Conservation (phyloP, 2,888 invertebrate genomes). For the Melanargia galathea region DNA sequence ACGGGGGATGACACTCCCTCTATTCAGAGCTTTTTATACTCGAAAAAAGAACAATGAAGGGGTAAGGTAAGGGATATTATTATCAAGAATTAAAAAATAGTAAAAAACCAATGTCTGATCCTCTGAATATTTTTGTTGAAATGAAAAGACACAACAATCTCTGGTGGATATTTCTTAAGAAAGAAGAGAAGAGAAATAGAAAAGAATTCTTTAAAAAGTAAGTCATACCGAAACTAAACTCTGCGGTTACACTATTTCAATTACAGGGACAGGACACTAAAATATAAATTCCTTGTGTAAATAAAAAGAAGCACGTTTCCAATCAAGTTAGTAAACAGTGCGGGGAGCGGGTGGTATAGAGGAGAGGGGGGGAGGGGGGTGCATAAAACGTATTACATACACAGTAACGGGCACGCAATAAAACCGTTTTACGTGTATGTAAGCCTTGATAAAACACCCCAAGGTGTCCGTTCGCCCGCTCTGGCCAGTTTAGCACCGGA, state of each 20-base stretch:
- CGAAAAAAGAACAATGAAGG: constrained; percentile 40
- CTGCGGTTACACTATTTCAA: constrained; percentile 30
- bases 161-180: background rate
- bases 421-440: constrained; percentile 72
- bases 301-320: constrained; percentile 78
- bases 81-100: constrained; percentile 3
- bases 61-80: constrained; percentile 34
- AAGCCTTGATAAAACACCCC: constrained; percentile 65
- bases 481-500: constrained; percentile 64
- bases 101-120: background rate
- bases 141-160: too few species aligned
- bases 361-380: constrained; percentile 45
- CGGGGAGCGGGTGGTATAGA: constrained; percentile 42
- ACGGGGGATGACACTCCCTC: constrained; percentile 78
- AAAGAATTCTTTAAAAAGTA: background rate
- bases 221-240: constrained; percentile 13
- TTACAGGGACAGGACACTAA: constrained; percentile 46
- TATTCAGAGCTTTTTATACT: constrained; percentile 49
- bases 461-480: constrained; percentile 56
- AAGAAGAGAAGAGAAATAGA: too few species aligned
- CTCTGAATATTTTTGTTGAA: too few species aligned
- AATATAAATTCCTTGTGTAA: constrained; percentile 65
- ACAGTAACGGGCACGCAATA: constrained; percentile 62
- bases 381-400: constrained; percentile 58
- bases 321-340: constrained; percentile 76